Base-by-base conservation (phyloP, 2,113 vertebrate genomes). In the Scartelaos histophorus region DNA sequence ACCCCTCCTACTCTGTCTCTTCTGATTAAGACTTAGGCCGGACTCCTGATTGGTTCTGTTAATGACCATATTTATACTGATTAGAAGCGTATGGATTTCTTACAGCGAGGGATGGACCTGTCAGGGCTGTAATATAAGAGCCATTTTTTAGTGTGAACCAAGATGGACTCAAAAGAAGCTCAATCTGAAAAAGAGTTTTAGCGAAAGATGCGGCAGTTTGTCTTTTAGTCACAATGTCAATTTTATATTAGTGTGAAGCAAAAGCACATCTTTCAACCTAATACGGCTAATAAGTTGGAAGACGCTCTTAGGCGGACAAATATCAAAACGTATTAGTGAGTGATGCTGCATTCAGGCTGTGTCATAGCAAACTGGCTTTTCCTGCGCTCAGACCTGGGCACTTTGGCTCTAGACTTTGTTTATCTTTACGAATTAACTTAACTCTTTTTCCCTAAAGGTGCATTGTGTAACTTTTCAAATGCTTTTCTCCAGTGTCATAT, bases 61-160 rank as follows among this genome's bases (percentile, higher is more conserved):
- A 92, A 93, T 93, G 87, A 90, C 73, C 74, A 17, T 81, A 82
- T 86, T 86, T 81, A 73, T 81, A 76, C 70, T 87, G 85, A 87
- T 88, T 85, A 86, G 58, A 84, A 87, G 56, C 78, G 87, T 89
- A 87, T 71, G 82, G 86, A 84, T 80, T 71, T 70, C 60, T 81
- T 54, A 47, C 61, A 15, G 43, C 71, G 21, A 19, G 61, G 43
- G 19, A 46, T 62, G 46, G 0, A 43, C 57, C 66, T 81, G 67
- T 90, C 83, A 69, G 66, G 74, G 70, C 85, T 72, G 67, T 80
- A 85, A 74, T 56, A 62, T 68, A 88, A 82, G 57, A 65, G 76
- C 67, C 76, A 78, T 79, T 67, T 51, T 53, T 46, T 67, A 21
- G 58, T 17, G 1, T 22, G 2, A 60, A 58, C 43, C 13, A 65